Evolutionary conservation across 2,113 vertebrate genomes (phyloP), one percentile per base, ranked within the genome.

Genomic region (Bubalus kerabau): DNA sequence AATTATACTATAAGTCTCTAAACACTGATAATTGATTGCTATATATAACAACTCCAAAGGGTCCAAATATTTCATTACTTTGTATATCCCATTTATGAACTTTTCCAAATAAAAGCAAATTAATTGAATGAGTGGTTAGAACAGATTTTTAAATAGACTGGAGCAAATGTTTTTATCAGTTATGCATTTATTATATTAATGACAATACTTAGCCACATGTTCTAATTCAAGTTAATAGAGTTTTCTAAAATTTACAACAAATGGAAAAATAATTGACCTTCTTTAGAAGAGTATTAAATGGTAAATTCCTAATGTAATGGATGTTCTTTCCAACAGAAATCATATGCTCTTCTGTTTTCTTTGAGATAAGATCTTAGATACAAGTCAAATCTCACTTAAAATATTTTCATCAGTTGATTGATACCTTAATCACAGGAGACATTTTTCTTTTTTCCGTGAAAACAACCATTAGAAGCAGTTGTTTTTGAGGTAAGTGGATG

Each of bases 11-110:
- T 87, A 56, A 89, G 50, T 93, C 67, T 97, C 87, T 93, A 36
- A 87, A 91, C 54, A 80, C 50, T 91, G 67, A 88, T 89, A 95
- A 94, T 81, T 91, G 74, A 97, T 92, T 98, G 28, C 67, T 95
- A 87, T 91, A 81, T 91, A 91, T 90, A 91, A 59, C 80, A 98
- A 89, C 36, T 83, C 86, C 62, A 94, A 93, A 94, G 24, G 90
- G 21, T 62, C 48, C n/a, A 91, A 94, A 82, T 92, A 91, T 87
- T 95, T 19, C 43, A 89, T 78, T 95, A 84, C 83, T 93, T 54
- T 94, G 46, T 87, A 56, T 50, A 57, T 76, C 23, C 8, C 64
- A 87, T 74, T 97, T 95, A 80, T 91, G 28, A 32, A 95, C 91
- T 89, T 56, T 92, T 96, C 19, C 82, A 97, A 84, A 89, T 93